These are phyloP conservation scores for Sander lucioperca DNA, from an alignment of 2,113 vertebrate genomes.

Conservation along the genomic window DNA sequence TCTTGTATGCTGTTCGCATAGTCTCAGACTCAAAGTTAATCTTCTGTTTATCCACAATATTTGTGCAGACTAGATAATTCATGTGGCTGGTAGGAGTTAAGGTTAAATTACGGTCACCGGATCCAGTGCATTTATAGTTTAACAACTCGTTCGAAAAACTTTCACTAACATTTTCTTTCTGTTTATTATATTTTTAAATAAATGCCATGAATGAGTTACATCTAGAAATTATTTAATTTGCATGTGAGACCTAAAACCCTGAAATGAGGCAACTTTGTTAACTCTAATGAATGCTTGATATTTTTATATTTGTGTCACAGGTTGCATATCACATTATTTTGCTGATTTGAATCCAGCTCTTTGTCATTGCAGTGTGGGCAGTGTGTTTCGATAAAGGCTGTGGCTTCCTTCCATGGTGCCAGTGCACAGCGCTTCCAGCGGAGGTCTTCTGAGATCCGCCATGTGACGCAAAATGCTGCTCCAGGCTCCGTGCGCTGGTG, in stretches of 20 bases:
- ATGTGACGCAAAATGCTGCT: no score
- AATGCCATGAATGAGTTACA: not conserved
- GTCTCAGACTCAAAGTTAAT: constrained; percentile 23
- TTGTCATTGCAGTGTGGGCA: no score
- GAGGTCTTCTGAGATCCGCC: no score
- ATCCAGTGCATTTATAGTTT: not conserved
- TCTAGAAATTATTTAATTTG: not conserved
- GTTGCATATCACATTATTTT: not conserved
- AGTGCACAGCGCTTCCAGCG: no score
- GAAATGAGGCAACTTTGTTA: constrained; percentile 3
- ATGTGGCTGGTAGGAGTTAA: constrained; percentile 30
- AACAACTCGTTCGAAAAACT: not conserved
- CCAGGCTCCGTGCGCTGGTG: no score
- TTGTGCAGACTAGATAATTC: constrained; percentile 46
- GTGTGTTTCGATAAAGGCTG: no score
- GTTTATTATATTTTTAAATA: constrained; percentile 4
- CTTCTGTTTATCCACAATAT: constrained; percentile 36
- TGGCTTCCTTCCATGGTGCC: no score
- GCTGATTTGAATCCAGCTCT: no score
- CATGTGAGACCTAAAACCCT: not conserved
- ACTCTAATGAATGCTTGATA: not conserved
- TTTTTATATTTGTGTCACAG: not conserved
- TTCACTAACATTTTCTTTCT: constrained; percentile 21
- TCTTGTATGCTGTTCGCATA: constrained; percentile 14
- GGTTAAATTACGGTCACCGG: constrained; percentile 35